Evolutionary conservation across 2,888 invertebrate species (phyloP).

Genomic region (Tethea ocularis): DNA sequence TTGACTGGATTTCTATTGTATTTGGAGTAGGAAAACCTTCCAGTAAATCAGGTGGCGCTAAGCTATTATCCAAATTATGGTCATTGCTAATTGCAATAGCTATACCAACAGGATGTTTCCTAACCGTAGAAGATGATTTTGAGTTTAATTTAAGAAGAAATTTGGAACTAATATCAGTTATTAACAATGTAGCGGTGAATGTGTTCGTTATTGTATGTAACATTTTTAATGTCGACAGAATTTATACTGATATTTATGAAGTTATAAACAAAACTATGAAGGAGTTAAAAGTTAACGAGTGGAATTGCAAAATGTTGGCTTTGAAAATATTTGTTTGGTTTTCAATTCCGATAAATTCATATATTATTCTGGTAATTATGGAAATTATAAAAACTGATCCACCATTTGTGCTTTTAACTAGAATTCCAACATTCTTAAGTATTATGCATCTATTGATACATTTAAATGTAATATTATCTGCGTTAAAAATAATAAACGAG

Average conservation of each 20-base stretch:
- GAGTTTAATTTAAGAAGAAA: conserved; percentile 31
- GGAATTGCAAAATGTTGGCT: conserved; percentile 37
- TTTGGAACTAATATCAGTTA: conserved; percentile 35
- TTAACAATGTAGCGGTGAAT: conserved; percentile 44
- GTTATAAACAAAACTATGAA: conserved; percentile 29
- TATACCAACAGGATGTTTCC: conserved; percentile 25
- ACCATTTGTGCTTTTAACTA: conserved; percentile 42
- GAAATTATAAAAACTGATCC: conserved; percentile 40
- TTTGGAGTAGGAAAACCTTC: conserved; percentile 50
- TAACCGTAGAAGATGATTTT: conserved; percentile 22
- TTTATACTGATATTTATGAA: conserved; percentile 37
- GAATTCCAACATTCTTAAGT: conserved; percentile 51
- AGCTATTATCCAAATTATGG: conserved; percentile 35
- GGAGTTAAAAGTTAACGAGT: conserved; percentile 32
- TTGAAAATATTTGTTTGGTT: conserved; percentile 51
- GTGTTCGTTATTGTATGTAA: conserved; percentile 35
- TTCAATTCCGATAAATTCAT: conserved; percentile 27
- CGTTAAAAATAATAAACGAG: conserved; percentile 46
- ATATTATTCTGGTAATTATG: conserved; percentile 32
- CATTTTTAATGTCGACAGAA: conserved; percentile 26
- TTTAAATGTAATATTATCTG: conserved; percentile 43
- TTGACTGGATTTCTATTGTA: conserved; percentile 34
- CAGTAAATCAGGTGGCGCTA: conserved; percentile 13
- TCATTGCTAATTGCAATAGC: conserved; percentile 29
- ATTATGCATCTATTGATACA: conserved; percentile 51